These are phyloP conservation scores for Peromyscus nudipes DNA, from an alignment of 2,797 vertebrate genomes.

Conservation along the genomic window DNA sequence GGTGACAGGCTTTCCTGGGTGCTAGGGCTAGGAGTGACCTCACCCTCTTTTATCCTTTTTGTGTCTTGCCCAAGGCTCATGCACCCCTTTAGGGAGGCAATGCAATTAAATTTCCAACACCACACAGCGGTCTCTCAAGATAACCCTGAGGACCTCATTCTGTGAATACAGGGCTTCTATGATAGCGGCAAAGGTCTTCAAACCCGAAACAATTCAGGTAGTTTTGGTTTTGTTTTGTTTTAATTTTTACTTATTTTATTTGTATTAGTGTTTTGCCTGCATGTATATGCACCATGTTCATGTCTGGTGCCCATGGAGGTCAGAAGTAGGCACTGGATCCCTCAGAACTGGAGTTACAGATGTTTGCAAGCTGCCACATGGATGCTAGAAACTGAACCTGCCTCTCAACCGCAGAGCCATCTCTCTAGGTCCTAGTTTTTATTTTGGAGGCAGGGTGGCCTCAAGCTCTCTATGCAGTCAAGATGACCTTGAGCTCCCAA, in stretches of 20 bases:
- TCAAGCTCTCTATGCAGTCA: not conserved
- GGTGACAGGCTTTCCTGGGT: not conserved
- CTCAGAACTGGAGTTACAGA: not conserved
- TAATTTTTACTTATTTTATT: not conserved
- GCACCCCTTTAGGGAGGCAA: not conserved
- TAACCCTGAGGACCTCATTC: not conserved
- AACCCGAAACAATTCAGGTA: not conserved
- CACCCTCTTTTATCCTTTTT: not conserved
- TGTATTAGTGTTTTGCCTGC: not conserved
- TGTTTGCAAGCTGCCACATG: not conserved
- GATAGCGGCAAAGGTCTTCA: not conserved
- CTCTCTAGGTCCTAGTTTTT: not conserved
- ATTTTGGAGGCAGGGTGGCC: not conserved
- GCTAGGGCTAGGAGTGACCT: not conserved
- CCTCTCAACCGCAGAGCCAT: not conserved
- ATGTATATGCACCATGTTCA: not conserved
- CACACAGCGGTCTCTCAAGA: not conserved
- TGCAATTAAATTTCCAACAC: not conserved
- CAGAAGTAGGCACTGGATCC: not conserved
- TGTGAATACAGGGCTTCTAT: not conserved
- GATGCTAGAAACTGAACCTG: not conserved
- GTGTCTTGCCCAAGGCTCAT: not conserved
- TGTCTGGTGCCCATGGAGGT: not conserved
- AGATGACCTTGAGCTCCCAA: not conserved
- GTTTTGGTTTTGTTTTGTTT: not conserved